Evolutionary conservation across 2,113 vertebrate species (phyloP), one percentile per base, ranked within the genome.

Genomic region (Cnemophilus loriae): DNA sequence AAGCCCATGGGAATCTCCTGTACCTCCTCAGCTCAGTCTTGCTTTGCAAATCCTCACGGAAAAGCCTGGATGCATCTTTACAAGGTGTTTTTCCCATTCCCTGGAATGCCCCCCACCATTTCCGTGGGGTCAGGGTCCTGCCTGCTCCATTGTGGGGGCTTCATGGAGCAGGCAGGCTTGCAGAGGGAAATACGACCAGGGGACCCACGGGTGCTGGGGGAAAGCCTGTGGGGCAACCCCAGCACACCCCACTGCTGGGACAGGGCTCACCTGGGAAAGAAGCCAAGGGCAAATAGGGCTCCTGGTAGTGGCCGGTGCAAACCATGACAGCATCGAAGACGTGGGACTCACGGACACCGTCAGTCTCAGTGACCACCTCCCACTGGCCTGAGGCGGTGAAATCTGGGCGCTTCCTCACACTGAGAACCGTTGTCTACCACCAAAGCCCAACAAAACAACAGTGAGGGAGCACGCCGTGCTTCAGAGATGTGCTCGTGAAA

Each of bases 251-350:
- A 1, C 44, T 41, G 44, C 61, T 5, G 13, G 86, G 32, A 46
- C 50, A 56, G 35, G 44, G 88, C 97, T 97, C 61, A 99, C 99
- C 99, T 97, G 98, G 97, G 92, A 99, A 99, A 49, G 97, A 97
- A 83, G 97, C 95, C 93, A 98, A 24, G 9, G 99, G 99, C 37
- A 98, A 89, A 70, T 59, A 63, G 6, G 98, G 98, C 17, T 97
- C 83, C 70, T 96, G 97, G 95, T 97, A 99, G 28, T 96, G 97
- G 56, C 99, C 99, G 1, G 97, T 98, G 97, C 99, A 99, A 67
- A 99, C 97, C 97, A 99, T 97, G 61, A 99, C 97, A 1, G 98
- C 99, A 56, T 99, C 99, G 24, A 99, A 99, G 71, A 98, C 1
- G 2, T 97, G 97, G 2, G 22, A 95, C 50, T 98, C 90, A 82